These are phyloP conservation scores for Sebastes kiyomatsui DNA, from an alignment of 2,797 vertebrate species.

Conservation along the genomic window DNA sequence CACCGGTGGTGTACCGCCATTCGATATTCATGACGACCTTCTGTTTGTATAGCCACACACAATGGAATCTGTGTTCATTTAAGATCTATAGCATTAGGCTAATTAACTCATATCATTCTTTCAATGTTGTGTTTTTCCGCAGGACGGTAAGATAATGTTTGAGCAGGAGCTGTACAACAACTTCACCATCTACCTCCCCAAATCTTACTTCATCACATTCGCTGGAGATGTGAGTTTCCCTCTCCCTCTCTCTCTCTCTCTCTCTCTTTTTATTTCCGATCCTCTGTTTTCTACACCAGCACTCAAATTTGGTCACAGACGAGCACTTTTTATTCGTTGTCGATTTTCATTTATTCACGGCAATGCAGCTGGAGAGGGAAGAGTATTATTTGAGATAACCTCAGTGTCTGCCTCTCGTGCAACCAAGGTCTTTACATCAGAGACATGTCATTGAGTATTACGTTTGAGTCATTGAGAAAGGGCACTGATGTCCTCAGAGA, in stretches of 20 bases:
- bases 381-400: background rate
- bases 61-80: background rate
- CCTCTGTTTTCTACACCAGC: background rate
- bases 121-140: constrained; percentile 28
- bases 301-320: background rate
- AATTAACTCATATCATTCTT: background rate
- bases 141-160: constrained; percentile 92
- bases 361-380: background rate
- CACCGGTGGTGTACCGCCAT: background rate
- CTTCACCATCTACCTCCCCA: constrained; percentile 87
- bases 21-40: background rate
- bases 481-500: background rate
- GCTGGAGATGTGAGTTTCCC: constrained; percentile 92
- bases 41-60: background rate
- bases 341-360: background rate
- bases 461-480: background rate
- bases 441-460: background rate
- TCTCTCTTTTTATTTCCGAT: background rate
- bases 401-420: background rate
- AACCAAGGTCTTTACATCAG: background rate
- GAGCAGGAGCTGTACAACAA: constrained; percentile 97
- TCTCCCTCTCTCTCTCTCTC: too few relatives aligned
- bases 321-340: background rate
- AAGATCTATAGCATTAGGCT: background rate
- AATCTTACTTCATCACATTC: constrained; percentile 94